phyloP scores from a whole-genome alignment of 2,797 vertebrate species.

The Hippocampus kuda region DNA sequence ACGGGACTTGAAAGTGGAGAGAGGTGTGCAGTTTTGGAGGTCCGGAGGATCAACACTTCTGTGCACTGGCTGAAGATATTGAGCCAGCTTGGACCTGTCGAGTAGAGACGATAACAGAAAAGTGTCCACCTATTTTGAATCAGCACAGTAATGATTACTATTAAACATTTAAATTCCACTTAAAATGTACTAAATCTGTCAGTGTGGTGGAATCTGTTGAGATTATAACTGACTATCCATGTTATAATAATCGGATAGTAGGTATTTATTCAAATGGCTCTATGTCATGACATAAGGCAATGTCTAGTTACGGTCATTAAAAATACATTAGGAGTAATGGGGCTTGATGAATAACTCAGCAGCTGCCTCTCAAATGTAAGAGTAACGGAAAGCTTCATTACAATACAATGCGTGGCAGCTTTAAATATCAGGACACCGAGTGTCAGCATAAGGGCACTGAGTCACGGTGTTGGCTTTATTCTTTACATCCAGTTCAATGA shows the following conservation, averaged over 20 bases:
- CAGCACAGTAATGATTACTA: background rate
- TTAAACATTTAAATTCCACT: background rate
- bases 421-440: background rate
- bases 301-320: slow-evolving; percentile 87
- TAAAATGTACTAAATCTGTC: background rate
- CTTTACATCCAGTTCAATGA: background rate
- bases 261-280: slow-evolving; percentile 90
- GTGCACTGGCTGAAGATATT: no score
- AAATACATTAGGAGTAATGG: slow-evolving; percentile 95
- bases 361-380: slow-evolving; percentile 74
- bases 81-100: no score
- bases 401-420: slow-evolving; percentile 20
- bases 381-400: slow-evolving; percentile 32
- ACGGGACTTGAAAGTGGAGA: no score
- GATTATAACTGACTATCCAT: slow-evolving; percentile 76
- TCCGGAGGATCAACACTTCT: no score
- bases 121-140: slow-evolving; percentile 23
- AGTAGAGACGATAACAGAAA: slow-evolving; percentile 2
- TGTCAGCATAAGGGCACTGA: background rate
- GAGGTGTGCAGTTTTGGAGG: no score
- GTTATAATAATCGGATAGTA: slow-evolving; percentile 87
- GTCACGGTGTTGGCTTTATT: background rate
- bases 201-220: slow-evolving; percentile 69
- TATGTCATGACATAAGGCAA: slow-evolving; percentile 88
- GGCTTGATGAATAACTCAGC: slow-evolving; percentile 94